Evolutionary conservation across 2,797 vertebrate species (phyloP).

Genomic region (Myripristis murdjan): DNA sequence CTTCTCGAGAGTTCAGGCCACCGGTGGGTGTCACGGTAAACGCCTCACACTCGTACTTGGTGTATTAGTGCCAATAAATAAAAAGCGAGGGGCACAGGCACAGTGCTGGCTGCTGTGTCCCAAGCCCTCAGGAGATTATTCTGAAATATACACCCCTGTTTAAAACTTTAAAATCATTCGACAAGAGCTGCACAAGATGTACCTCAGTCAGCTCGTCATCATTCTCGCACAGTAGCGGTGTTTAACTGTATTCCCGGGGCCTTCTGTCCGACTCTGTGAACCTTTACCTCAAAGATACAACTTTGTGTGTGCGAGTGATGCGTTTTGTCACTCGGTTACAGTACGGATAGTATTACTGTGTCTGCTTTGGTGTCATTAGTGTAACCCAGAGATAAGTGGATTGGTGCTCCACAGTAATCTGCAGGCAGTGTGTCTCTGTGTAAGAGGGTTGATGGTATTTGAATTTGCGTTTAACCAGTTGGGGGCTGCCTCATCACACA

Average conservation of each 20-base stretch:
- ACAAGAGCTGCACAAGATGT: neutral
- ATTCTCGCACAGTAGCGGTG: neutral
- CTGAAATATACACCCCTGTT: neutral
- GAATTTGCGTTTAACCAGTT: neutral
- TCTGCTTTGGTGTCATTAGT: neutral
- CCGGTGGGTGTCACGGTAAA: neutral
- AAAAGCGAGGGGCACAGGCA: neutral
- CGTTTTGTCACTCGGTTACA: slow-evolving; percentile 12
- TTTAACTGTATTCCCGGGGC: neutral
- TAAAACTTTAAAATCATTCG: neutral
- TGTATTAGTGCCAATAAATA: neutral
- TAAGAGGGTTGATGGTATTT: neutral
- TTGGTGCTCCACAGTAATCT: neutral
- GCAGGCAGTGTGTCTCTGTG: slow-evolving; percentile 3
- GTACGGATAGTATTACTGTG: neutral
- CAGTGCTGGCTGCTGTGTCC: slow-evolving; percentile 37
- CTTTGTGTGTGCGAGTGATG: neutral
- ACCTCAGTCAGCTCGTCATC: neutral
- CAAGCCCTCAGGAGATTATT: neutral
- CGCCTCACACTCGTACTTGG: neutral
- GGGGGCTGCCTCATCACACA: neutral
- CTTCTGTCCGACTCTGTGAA: slow-evolving; percentile 6
- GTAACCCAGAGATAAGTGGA: slow-evolving; percentile 5
- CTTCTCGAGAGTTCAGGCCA: neutral
- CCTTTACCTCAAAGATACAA: slow-evolving; percentile 9